A percentile compares a stretch with the other conserved stretches of the same genome.
Evolutionary conservation across 2,113 vertebrate species (phyloP).

Genomic region (Prolemur simus): DNA sequence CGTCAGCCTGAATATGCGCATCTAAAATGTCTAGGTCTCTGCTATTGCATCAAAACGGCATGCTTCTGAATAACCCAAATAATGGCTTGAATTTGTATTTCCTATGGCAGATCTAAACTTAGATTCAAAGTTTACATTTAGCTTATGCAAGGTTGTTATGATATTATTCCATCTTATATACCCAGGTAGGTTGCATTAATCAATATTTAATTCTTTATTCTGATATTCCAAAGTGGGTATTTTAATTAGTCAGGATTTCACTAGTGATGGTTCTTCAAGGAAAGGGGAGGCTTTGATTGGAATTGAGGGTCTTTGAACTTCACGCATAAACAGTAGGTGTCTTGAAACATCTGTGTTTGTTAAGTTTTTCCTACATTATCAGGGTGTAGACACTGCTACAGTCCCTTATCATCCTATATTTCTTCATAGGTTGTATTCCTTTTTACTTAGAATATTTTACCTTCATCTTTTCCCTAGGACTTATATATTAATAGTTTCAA

Average conservation of each 20-base stretch:
- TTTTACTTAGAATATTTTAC: not conserved
- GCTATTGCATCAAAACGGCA: not conserved
- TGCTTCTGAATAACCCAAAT: not conserved
- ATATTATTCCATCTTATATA: not conserved
- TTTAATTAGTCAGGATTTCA: constrained; percentile 6
- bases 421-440: not conserved
- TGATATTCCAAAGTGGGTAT: not conserved
- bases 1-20: not conserved
- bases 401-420: not conserved
- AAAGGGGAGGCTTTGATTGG: not conserved
- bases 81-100: not conserved
- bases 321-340: not conserved
- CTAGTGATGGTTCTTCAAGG: not conserved
- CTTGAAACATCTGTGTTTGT: not conserved
- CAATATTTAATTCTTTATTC: constrained; percentile 9
- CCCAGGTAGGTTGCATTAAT: not conserved
- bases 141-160: not conserved
- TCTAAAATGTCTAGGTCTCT: not conserved
- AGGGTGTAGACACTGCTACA: not conserved
- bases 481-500: not conserved
- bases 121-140: not conserved
- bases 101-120: not conserved
- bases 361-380: not conserved
- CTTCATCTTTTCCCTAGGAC: not conserved
- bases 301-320: not conserved